Base-by-base conservation (phyloP, 2,888 invertebrate genomes). In the Dryocosmus kuriphilus region DNA sequence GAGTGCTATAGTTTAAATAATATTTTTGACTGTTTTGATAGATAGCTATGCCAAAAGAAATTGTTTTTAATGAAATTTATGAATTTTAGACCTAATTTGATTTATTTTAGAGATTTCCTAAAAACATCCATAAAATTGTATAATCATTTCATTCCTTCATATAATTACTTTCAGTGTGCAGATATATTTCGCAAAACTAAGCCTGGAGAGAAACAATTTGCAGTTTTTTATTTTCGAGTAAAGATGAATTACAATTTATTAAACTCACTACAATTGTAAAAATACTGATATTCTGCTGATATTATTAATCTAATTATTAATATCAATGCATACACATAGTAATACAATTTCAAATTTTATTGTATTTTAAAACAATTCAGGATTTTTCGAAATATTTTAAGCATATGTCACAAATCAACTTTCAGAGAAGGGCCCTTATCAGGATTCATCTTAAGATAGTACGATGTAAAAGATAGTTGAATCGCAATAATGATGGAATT, bases 401-500 rank as follows among this genome's bases (percentile, higher is more conserved):
- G 24, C 24, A 57, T 14, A 57, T n/a, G n/a, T 57, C 57, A 80
- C 81, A 22, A 55, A 78, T 38, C 16, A 62, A 81, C 77, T 81
- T 63, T 81, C 79, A 79, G 76, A 78, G 76, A 80, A 80, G 82
- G 85, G 85, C 87, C 85, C 87, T 87, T 86, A 86, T 87, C 86
- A 85, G 84, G 81, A 85, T 85, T 85, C 85, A 86, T 86, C 86
- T 85, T 78, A 80, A 80, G 82, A 81, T 80, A 79, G 65, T 81
- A 81, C 80, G 81, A 78, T 81, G 79, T 71, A 46, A 82, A 80
- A 81, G 78, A 78, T 86, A 87, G 85, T 80, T 83, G 79, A 83
- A 82, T 77, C 78, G 83, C 83, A 85, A 83, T 83, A 82, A 80
- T 79, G 78, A 80, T 78, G 76, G 74, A 77, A 46, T 77, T 79